A percentile compares a stretch with the other conserved stretches of the same genome.
Conservation (phyloP, 2,113 vertebrate species). For the Suricata suricatta region DNA sequence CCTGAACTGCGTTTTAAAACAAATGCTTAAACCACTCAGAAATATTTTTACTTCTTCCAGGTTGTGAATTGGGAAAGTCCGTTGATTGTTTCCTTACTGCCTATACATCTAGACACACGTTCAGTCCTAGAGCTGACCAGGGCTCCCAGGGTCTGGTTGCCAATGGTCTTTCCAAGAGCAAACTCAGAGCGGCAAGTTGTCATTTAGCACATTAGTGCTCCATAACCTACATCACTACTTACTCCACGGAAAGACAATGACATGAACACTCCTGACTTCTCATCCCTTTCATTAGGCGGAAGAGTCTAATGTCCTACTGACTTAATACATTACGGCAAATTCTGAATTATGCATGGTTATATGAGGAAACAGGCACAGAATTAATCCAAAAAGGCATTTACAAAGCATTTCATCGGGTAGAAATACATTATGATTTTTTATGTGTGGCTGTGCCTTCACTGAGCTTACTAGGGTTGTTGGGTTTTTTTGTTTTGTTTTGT, state of each 20-base stretch:
- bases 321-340: neutral
- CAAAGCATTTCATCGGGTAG: neutral
- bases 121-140: neutral
- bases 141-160: neutral
- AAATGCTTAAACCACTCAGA: neutral
- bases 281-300: neutral
- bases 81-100: neutral
- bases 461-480: neutral
- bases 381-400: neutral
- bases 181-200: neutral
- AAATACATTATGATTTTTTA: neutral
- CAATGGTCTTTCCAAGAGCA: neutral
- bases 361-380: neutral
- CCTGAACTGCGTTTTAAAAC: conserved; percentile 15
- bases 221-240: neutral
- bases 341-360: conserved; percentile 14
- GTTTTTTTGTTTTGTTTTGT: neutral
- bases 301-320: neutral
- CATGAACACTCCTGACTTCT: neutral
- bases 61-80: neutral
- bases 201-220: neutral
- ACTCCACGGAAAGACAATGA: neutral
- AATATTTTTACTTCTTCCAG: neutral
- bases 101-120: neutral
- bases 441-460: neutral